Base-by-base conservation (phyloP, 2,797 vertebrate genomes). In the Macrochelys suwanniensis region DNA sequence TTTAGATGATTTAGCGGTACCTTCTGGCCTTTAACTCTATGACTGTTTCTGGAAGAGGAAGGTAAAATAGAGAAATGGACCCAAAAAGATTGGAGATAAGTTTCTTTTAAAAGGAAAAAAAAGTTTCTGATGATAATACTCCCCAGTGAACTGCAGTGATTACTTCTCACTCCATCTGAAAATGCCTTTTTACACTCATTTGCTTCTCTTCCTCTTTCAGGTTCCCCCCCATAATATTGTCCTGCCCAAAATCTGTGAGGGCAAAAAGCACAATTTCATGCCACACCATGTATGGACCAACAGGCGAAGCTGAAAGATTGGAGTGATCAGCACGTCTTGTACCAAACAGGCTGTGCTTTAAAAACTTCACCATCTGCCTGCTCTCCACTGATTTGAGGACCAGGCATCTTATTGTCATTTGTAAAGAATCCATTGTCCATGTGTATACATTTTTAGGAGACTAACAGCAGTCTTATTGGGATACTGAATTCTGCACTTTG, bases 101-200 rank as follows among this genome's bases (percentile, higher is more conserved):
- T 97, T 65, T 28, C 79, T 95, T 97, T 96, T 74, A 95, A 91
- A 94, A 96, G 78, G 82, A 88, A 51, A 87, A 94, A 87, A 80
- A 78, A 90, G 5, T 96, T 96, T 57, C 23, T 93, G 31, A 50
- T 74, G 59, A 93, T 89, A 68, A 95, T 78, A 68, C 56, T 87
- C 61, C 74, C 16, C 15, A 81, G 74, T 11, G 84, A 79, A 94
- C 6, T 92, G n/a, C 31, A 87, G 57, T 26, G 42, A 6, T 76
- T 94, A 50, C 76, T 88, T 90, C 92, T 94, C 84, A 50, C 25
- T 80, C 85, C 23, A 90, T 19, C 31, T 92, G 91, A 95, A 57
- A n/a, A 86, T 25, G 42, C 2, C 47, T 87, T 90, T 95, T 74
- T 95, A 85, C 71, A 79, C 1, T 78, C 42, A 82, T 91, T 94